Percentiles rank a stretch among this genome's conserved stretches.
Conservation (phyloP, 2,113 vertebrate species). For the Bufo gargarizans region DNA sequence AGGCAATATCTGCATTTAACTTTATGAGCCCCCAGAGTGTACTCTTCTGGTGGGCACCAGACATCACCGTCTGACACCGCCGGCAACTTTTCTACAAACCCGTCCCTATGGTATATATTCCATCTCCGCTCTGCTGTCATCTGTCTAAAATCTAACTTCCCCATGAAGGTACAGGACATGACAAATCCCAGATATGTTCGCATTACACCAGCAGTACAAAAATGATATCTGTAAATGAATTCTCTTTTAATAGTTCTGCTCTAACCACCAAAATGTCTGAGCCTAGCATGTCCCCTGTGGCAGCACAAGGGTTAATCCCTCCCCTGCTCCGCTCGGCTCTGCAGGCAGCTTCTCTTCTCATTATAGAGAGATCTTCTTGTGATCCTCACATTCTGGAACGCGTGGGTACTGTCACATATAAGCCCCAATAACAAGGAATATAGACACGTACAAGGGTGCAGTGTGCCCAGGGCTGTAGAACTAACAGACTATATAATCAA, state of each 20-base stretch:
- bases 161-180: neutral
- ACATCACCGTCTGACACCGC: too few species aligned
- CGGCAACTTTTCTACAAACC: too few species aligned
- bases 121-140: neutral
- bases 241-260: neutral
- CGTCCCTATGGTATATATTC: too few species aligned
- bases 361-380: conserved; percentile 46
- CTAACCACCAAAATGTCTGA: neutral
- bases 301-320: conserved; percentile 28
- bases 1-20: too few species aligned
- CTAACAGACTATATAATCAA: neutral
- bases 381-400: conserved; percentile 41
- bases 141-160: too few species aligned
- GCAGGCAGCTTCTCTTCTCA: conserved; percentile 44
- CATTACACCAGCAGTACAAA: neutral
- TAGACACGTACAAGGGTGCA: neutral
- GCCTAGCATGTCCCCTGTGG: neutral
- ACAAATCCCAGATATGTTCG: neutral
- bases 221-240: neutral
- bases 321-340: neutral
- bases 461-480: neutral
- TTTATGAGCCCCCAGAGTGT: too few species aligned
- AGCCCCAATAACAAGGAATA: conserved; percentile 45
- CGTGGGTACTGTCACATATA: conserved; percentile 49
- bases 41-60: too few species aligned